Evolutionary conservation across 2,888 invertebrate genomes (phyloP), one percentile per base, ranked within the genome.

Genomic region (Liopterus haemorrhoidalis): DNA sequence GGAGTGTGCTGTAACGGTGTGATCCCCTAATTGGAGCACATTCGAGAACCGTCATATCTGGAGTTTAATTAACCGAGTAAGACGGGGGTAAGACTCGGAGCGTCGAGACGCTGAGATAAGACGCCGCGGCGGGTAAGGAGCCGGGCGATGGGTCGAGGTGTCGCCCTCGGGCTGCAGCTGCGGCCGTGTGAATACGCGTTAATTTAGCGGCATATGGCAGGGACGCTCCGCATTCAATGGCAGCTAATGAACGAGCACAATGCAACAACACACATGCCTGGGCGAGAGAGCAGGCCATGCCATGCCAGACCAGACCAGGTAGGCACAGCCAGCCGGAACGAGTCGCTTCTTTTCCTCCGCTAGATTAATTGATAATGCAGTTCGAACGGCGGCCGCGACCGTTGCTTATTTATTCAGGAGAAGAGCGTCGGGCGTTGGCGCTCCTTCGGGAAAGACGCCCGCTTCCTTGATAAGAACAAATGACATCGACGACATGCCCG

Each of bases 391-490:
- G n/a, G n/a, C n/a, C n/a, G n/a, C n/a, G n/a, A n/a, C n/a, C n/a
- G n/a, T n/a, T n/a, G n/a, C n/a, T n/a, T n/a, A n/a, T n/a, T n/a
- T n/a, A n/a, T n/a, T n/a, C n/a, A n/a, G n/a, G 37, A 24, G 11
- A 8, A 22, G 12, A 9, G 12, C 15, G 38, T 25, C 14, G 20
- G 33, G 33, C 33, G 42, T 16, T 63, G 62, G 66, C 64, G 65
- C 27, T 35, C 41, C 35, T 25, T 11, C 25, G 41, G 40, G 40
- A 36, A 40, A 35, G 35, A 21, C 46, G 63, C 60, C 60, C 61
- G 59, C 61, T 56, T 61, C 64, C n/a, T 62, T 66, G 66, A 66
- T 66, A 66, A 66, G 65, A 65, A 66, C 65, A 65, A 66, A 66
- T 65, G 66, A 64, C 65, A 55, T 57, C 61, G 62, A 61, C 62